Base-by-base conservation (phyloP, 2,888 invertebrate genomes). In the Drosophila nr. medialis region DNA sequence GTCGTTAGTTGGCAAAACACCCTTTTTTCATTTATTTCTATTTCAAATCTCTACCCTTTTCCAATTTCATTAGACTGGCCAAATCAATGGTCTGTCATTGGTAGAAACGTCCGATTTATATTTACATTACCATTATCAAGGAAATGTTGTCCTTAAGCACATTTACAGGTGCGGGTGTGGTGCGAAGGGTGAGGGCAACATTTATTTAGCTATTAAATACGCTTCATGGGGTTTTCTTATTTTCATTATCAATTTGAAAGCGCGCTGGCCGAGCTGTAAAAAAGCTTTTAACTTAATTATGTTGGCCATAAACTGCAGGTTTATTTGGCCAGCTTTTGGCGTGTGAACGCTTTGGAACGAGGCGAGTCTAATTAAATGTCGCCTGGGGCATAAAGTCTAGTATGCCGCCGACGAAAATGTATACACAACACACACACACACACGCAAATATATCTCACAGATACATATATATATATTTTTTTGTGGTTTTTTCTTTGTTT, bases 211-310 rank as follows among this genome's bases (percentile, higher is more conserved):
- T 80, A 88, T 86, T 86, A 86, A 86, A 83, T 77, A 80, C 86
- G 86, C 88, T 88, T 82, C 86, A 88, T 80, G 83, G 75, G 74
- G 53, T 84, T 77, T 83, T 71, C 77, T 78, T 86, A 81, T 86
- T 84, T 84, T 81, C 84, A 89, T 86, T 86, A 86, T 89, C 86
- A 87, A 89, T 86, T 86, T 86, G 78, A 75, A 77, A 74, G 82
- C 77, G 77, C 72, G 64, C 74, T 49, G 54, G 55, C 58, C 58
- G 53, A 54, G 79, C 78, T 77, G 81, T 86, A 86, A 86, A 86
- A 88, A 89, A 88, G 89, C 86, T 87, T 87, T 87, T 83, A 87
- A 89, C 83, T 87, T 87, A 87, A 87, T 87, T 87, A 87, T 89
- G 89, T 89, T 86, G 88, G 85, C 88, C 84, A 86, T 89, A 86